phyloP scores from a whole-genome alignment of 2,797 vertebrate genomes.

The Peromyscus melanophrys region DNA sequence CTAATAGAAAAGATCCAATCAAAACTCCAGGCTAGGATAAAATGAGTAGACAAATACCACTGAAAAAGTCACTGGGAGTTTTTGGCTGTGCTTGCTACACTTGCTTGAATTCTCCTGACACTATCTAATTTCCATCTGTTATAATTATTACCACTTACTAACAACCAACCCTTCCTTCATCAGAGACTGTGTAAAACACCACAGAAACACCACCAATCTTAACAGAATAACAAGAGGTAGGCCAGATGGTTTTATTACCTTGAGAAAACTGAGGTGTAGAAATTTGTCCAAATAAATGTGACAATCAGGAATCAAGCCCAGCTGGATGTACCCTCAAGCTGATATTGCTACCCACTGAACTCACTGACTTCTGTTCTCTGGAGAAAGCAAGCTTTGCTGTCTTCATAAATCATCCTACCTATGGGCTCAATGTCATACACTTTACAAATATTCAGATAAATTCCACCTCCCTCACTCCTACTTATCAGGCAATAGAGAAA shows the following conservation, averaged over 20 bases:
- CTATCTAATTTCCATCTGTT: background rate
- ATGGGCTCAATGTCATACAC: slow-evolving; percentile 79
- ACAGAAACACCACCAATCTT: background rate
- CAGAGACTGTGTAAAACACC: background rate
- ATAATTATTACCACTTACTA: slow-evolving; percentile 34
- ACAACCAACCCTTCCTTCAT: background rate
- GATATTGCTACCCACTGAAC: background rate
- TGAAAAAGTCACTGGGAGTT: background rate
- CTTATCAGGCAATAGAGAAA: slow-evolving; percentile 77
- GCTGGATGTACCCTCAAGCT: background rate
- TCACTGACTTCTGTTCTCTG: background rate
- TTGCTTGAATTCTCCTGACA: slow-evolving; percentile 26
- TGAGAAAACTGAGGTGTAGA: background rate
- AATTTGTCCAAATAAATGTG: slow-evolving; percentile 23
- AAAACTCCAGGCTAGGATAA: slow-evolving; percentile 7
- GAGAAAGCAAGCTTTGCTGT: slow-evolving; percentile 29
- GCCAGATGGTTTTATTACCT: background rate
- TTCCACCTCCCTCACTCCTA: slow-evolving; percentile 76
- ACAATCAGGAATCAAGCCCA: background rate
- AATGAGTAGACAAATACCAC: background rate
- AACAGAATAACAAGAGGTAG: background rate
- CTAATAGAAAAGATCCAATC: slow-evolving; percentile 42
- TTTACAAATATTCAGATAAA: slow-evolving; percentile 87
- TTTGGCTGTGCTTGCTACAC: background rate
- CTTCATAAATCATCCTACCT: slow-evolving; percentile 83